Conservation (phyloP, 2,797 vertebrate genomes). For the Notolabrus celidotus region DNA sequence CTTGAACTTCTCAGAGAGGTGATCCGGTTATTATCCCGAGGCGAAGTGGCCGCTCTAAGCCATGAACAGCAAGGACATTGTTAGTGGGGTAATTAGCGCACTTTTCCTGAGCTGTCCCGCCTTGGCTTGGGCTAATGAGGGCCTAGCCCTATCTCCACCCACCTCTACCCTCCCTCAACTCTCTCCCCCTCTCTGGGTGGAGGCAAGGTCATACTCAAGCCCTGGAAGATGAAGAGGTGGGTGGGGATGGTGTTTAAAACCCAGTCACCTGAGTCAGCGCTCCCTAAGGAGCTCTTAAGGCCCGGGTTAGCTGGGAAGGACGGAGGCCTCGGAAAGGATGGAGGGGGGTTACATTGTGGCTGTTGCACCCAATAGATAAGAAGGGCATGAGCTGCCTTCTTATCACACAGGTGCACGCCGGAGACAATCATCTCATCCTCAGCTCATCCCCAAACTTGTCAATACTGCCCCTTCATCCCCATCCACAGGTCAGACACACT, state of each 20-base stretch:
- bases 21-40: conserved; percentile 81
- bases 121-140: conserved; percentile 82
- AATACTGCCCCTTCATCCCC: conserved; percentile 73
- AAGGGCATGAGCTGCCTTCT: conserved; percentile 81
- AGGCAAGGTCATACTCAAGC: conserved; percentile 83
- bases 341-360: conserved; percentile 48
- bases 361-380: conserved; percentile 75
- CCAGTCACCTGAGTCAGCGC: conserved; percentile 89
- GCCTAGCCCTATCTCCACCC: conserved; percentile 69
- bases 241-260: conserved; percentile 82
- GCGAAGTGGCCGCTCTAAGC: conserved; percentile 80
- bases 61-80: conserved; percentile 84
- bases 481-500: conserved; percentile 58
- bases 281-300: conserved; percentile 77
- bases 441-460: conserved; percentile 81
- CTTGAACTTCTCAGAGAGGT: conserved; percentile 80
- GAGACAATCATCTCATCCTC: conserved; percentile 81
- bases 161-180: conserved; percentile 55
- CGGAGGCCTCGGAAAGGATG: conserved; percentile 49
- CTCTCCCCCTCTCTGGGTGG: conserved; percentile 51
- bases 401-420: conserved; percentile 73
- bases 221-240: conserved; percentile 57
- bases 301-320: conserved; percentile 66
- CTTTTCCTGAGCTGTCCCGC: conserved; percentile 79
- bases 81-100: conserved; percentile 86